Conservation (phyloP, 2,797 vertebrate genomes). For the Glyptemys insculpta region DNA sequence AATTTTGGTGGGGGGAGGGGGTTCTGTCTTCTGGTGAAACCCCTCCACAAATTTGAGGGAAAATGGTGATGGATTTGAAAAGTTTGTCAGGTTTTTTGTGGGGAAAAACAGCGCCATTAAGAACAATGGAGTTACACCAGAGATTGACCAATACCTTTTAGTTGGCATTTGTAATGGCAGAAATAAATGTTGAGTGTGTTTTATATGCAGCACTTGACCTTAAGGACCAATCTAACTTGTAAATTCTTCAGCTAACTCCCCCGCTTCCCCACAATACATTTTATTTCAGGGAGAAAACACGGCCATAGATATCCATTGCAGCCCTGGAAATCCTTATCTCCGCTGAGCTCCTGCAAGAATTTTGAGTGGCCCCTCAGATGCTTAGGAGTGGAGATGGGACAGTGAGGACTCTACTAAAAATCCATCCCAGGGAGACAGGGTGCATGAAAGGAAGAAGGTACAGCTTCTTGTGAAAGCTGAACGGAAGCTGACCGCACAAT, state of each 20-base stretch:
- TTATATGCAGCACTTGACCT: not conserved
- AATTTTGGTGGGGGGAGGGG: not conserved
- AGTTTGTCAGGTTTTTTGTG: not conserved
- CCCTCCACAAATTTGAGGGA: not conserved
- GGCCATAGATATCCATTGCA: not conserved
- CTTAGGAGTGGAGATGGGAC: not conserved
- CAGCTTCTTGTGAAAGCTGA: not conserved
- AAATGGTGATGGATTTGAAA: not conserved
- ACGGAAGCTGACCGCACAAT: not conserved
- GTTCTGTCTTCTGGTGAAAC: not conserved
- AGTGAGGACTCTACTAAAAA: not conserved
- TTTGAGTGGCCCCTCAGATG: accelerated
- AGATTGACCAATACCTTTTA: not conserved
- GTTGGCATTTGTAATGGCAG: not conserved
- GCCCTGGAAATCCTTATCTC: not conserved
- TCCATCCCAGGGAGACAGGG: not conserved
- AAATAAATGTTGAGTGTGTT: not conserved
- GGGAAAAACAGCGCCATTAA: not conserved
- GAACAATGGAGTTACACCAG: not conserved
- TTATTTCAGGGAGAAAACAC: not conserved
- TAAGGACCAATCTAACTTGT: too few relatives aligned
- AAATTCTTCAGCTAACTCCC: not conserved
- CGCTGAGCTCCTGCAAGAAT: not conserved
- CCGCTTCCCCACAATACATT: not conserved
- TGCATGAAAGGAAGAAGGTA: not conserved